These are phyloP conservation scores for Aromia moschata DNA, from an alignment of 2,888 invertebrate genomes.

Conservation along the genomic window DNA sequence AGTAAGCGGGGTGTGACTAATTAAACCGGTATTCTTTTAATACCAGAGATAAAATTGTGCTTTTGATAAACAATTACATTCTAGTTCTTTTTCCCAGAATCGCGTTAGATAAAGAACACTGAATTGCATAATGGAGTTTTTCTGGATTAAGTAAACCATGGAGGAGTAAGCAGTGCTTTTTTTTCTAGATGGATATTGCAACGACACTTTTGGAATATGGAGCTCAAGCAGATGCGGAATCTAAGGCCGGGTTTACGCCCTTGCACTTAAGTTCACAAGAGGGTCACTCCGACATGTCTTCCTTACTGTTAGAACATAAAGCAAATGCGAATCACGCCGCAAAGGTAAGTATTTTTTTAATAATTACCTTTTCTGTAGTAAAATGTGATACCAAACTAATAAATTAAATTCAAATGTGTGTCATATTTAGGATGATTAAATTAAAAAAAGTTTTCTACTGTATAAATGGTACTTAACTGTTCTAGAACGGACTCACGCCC, in stretches of 20 bases:
- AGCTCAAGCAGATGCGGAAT: slow-evolving; percentile 91
- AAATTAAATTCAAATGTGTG: too few species aligned
- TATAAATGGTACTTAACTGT: too few species aligned
- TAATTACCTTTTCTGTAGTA: too few species aligned
- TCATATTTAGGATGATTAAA: too few species aligned
- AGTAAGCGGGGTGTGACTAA: slow-evolving; percentile 11
- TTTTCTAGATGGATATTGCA: slow-evolving; percentile 85
- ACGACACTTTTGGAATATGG: slow-evolving; percentile 92
- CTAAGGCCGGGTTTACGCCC: slow-evolving; percentile 96
- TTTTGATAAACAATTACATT: not conserved
- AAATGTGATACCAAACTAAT: too few species aligned
- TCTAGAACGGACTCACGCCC: slow-evolving; percentile 87
- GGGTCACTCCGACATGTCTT: slow-evolving; percentile 94
- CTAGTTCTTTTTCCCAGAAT: slow-evolving; percentile 2
- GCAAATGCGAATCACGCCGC: slow-evolving; percentile 87
- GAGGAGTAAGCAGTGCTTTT: not conserved
- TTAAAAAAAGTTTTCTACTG: too few species aligned
- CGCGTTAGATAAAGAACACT: not conserved
- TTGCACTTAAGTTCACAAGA: slow-evolving; percentile 93
- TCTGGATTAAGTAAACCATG: not conserved
- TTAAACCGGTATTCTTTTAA: slow-evolving; percentile 6
- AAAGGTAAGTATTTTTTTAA: slow-evolving; percentile 70
- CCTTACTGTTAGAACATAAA: slow-evolving; percentile 88
- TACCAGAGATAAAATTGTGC: slow-evolving; percentile 9
- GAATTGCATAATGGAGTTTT: not conserved